Percentiles rank a stretch among this genome's conserved stretches.
These are phyloP conservation scores for Cryptocephalus primarius DNA, from an alignment of 2,888 invertebrate species.

Conservation along the genomic window DNA sequence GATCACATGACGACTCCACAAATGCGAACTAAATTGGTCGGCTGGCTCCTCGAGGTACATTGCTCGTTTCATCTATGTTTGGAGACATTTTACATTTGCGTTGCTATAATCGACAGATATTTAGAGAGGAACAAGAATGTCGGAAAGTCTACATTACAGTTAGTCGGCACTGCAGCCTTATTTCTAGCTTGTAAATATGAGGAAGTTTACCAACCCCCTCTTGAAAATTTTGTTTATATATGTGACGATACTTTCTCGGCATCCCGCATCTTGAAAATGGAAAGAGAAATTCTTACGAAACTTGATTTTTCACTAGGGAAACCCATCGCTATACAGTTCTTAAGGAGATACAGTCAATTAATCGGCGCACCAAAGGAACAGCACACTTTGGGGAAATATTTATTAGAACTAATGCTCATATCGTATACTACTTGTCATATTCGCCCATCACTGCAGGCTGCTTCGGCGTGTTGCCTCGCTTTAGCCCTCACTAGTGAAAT, in stretches of 20 bases:
- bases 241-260: slow-evolving; percentile 79
- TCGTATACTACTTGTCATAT: slow-evolving; percentile 71
- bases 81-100: slow-evolving; percentile 83
- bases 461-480: slow-evolving; percentile 68
- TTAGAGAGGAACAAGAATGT: slow-evolving; percentile 51
- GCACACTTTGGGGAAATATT: slow-evolving; percentile 61
- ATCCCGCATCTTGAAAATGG: slow-evolving; percentile 71
- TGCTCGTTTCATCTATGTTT: slow-evolving; percentile 70
- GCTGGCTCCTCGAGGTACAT: slow-evolving; percentile 93
- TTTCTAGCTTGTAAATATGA: slow-evolving; percentile 91
- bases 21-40: slow-evolving; percentile 83
- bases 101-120: slow-evolving; percentile 83
- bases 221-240: slow-evolving; percentile 82
- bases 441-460: slow-evolving; percentile 75
- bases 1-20: slow-evolving; percentile 64
- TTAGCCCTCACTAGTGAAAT: slow-evolving; percentile 43
- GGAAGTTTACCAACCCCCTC: slow-evolving; percentile 82
- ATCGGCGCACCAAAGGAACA: slow-evolving; percentile 47
- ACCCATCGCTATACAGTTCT: slow-evolving; percentile 81
- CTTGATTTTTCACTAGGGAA: slow-evolving; percentile 74
- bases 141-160: slow-evolving; percentile 49
- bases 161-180: slow-evolving; percentile 72
- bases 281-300: slow-evolving; percentile 62
- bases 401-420: slow-evolving; percentile 73
- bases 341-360: slow-evolving; percentile 61